Evolutionary conservation across 2,888 invertebrate species (phyloP), one percentile per base, ranked within the genome.

Genomic region (Campoletis raptor): DNA sequence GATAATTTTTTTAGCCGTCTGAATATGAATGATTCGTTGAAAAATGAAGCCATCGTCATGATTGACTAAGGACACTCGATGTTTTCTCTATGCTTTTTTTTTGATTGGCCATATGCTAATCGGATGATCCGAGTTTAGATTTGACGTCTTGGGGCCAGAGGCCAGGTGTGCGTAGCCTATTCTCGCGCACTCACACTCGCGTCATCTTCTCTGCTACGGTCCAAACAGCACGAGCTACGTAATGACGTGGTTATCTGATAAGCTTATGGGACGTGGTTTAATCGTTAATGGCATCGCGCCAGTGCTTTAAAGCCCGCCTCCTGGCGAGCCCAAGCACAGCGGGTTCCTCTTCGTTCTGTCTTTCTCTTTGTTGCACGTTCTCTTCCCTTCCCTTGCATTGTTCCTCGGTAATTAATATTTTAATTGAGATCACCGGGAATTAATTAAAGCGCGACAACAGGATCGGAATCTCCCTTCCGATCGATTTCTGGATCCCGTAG

Each of bases 261-360:
- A 93, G 94, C 91, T 91, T 92, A 91, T 91, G 90, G 91, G 89
- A 91, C 90, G 89, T 90, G 91, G 90, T 92, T 82, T 93, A 93
- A 94, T 94, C 94, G 93, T 82, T 93, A 94, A 94, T 94, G 92
- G 92, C 93, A 93, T 94, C 93, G 92, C 91, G 90, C 84, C 84
- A 79, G 76, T 82, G 86, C 81, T 87, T 82, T 70, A 79, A 91
- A 90, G 92, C 90, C 91, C 89, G 90, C 91, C 85, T 88, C 86
- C 87, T 89, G 88, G 86, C 54, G 79, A 82, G 84, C 64, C 42
- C 42, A 48, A 61, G 21, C 79, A 52, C 70, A 66, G 48, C 74
- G 48, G 76, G 74, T 82, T 81, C 84, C 84, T 87, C 78, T 80
- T 80, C 80, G 76, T 79, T 57, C 76, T 54, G 42, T 80, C 81